phyloP scores from a whole-genome alignment of 2,113 vertebrate genomes.

The Ahaetulla prasina region DNA sequence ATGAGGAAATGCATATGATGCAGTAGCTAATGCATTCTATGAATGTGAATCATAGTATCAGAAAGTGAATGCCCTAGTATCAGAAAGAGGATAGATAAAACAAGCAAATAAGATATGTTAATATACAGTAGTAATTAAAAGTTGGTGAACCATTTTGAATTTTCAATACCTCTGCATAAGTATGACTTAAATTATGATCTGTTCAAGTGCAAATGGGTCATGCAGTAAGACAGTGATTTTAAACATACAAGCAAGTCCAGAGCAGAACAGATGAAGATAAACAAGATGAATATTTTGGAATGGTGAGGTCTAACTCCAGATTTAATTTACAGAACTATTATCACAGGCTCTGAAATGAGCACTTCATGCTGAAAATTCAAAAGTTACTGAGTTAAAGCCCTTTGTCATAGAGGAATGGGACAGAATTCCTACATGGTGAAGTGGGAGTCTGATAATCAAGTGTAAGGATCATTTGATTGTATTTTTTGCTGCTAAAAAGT shows the following conservation, averaged over 20 bases:
- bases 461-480: neutral
- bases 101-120: neutral
- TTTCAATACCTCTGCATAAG: neutral
- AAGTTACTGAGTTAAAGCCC: neutral
- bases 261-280: neutral
- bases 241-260: neutral
- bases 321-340: neutral
- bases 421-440: neutral
- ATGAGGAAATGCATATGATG: neutral
- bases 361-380: neutral
- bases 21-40: neutral
- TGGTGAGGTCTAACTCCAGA: neutral
- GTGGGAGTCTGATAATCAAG: neutral
- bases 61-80: neutral
- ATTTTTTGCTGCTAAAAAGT: neutral
- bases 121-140: neutral
- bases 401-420: neutral
- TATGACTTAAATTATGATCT: neutral
- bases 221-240: neutral
- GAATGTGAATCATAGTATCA: neutral
- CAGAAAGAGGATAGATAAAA: neutral
- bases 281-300: neutral
- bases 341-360: neutral
- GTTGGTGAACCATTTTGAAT: neutral
- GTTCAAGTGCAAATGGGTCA: neutral